Percentiles rank a stretch among this genome's conserved stretches.
These are phyloP conservation scores for Muntiacus reevesi DNA, from an alignment of 2,113 vertebrate genomes.

Conservation along the genomic window DNA sequence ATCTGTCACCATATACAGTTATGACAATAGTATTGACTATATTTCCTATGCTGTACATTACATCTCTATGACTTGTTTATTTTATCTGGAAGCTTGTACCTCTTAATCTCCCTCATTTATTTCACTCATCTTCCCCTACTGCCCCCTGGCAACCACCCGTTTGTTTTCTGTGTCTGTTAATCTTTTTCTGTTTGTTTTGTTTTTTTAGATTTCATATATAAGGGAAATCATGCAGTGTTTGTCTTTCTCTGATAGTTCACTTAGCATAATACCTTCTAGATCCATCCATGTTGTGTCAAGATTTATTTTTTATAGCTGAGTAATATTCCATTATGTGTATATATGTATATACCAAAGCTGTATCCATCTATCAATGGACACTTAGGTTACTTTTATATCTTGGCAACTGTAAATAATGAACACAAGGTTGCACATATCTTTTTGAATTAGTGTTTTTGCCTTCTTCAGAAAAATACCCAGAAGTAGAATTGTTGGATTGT, in stretches of 20 bases:
- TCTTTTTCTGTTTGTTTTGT: not conserved
- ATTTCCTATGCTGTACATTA: not conserved
- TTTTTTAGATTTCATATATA: not conserved
- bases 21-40: not conserved
- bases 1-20: not conserved
- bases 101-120: not conserved
- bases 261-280: not conserved
- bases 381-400: not conserved
- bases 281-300: not conserved
- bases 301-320: not conserved
- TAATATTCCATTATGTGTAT: not conserved
- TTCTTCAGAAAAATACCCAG: not conserved
- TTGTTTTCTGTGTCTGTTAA: not conserved
- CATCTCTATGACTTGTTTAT: not conserved
- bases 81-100: not conserved
- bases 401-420: not conserved
- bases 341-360: not conserved
- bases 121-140: not conserved
- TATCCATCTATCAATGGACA: not conserved
- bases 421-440: not conserved
- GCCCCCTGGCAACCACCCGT: fast-evolving
- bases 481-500: not conserved
- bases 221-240: not conserved
- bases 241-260: not conserved
- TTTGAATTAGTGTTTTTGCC: not conserved